Evolutionary conservation across 2,113 vertebrate species (phyloP).

Genomic region (Pogonocichla stellata): DNA sequence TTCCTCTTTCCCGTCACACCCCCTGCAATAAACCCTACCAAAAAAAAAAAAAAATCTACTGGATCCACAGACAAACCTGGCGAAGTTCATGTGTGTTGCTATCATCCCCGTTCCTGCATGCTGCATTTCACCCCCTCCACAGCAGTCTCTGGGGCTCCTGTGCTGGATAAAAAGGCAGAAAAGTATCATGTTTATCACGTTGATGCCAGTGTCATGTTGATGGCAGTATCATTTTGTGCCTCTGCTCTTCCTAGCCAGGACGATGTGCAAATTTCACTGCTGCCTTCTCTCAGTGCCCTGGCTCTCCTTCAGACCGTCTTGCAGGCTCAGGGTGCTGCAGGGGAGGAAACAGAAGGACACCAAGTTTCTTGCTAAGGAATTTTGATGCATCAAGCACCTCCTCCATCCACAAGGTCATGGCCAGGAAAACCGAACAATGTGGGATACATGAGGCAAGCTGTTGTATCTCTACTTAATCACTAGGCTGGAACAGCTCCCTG

Average conservation of each 20-base stretch:
- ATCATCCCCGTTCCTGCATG: not conserved
- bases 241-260: not conserved
- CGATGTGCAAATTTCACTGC: not conserved
- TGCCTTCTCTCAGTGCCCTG: not conserved
- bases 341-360: not conserved
- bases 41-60: not conserved
- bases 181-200: no score
- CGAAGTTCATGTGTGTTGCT: not conserved
- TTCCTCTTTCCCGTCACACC: not conserved
- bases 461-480: not conserved
- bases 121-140: not conserved
- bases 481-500: not conserved
- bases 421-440: not conserved
- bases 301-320: not conserved
- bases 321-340: not conserved
- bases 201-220: not conserved
- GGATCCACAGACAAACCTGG: not conserved
- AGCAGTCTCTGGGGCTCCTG: not conserved
- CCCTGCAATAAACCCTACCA: not conserved
- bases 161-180: not conserved
- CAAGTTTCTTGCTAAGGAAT: not conserved
- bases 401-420: not conserved
- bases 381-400: not conserved
- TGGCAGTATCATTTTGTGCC: fast-evolving
- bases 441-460: fast-evolving